Percentiles rank a stretch among this genome's conserved stretches.
Conservation (phyloP, 2,113 vertebrate species). For the Ginglymostoma cirratum region DNA sequence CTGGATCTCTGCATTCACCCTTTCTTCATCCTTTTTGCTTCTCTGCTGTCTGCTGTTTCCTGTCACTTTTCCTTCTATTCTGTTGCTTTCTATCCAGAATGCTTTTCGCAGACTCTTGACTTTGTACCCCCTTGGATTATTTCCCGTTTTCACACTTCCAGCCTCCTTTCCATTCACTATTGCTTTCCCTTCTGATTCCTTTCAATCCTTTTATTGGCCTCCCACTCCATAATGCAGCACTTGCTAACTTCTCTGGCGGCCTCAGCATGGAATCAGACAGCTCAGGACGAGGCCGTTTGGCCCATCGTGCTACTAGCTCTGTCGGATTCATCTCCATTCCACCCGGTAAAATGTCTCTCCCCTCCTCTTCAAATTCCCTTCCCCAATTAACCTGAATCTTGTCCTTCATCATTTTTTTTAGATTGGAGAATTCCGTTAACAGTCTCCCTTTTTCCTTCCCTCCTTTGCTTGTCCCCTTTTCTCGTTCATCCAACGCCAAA, state of each 20-base stretch:
- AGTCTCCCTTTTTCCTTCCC: constrained; percentile 23
- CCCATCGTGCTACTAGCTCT: background rate
- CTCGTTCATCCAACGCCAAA: background rate
- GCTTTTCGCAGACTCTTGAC: background rate
- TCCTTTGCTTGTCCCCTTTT: background rate
- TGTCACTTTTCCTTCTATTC: background rate
- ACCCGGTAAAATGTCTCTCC: background rate
- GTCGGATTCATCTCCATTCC: too few species aligned
- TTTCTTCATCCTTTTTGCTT: background rate
- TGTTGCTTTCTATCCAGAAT: background rate
- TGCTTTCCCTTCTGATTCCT: background rate
- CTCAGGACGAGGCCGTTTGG: background rate
- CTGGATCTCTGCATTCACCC: background rate
- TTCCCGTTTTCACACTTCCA: background rate
- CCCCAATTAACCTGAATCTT: background rate
- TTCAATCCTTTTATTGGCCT: background rate
- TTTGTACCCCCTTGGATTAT: background rate
- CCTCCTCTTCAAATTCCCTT: background rate
- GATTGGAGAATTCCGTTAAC: background rate
- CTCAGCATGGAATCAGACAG: background rate
- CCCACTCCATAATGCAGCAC: background rate
- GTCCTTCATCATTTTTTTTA: background rate
- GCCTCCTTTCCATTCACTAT: background rate
- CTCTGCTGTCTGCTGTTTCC: background rate
- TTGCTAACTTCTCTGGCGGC: background rate